phyloP scores from a whole-genome alignment of 2,797 vertebrate genomes.

The Megalops cyprinoides region DNA sequence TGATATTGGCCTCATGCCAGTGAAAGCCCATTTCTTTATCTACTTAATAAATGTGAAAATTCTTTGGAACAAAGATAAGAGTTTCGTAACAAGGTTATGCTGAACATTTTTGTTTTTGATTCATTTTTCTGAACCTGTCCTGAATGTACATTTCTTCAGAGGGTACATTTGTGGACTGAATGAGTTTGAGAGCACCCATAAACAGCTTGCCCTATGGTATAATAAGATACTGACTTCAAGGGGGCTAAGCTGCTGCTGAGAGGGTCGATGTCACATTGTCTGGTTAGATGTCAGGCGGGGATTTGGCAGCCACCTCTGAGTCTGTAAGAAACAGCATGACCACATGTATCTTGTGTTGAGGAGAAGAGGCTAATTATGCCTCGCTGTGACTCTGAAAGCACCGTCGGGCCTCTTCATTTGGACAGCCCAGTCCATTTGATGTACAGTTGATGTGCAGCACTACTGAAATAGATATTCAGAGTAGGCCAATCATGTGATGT shows the following conservation, averaged over 20 bases:
- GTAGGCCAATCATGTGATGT: conserved; percentile 17
- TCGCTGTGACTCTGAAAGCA: background rate
- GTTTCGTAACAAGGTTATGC: too few relatives aligned
- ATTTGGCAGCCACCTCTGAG: conserved; percentile 4
- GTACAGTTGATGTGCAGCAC: background rate
- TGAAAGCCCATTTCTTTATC: too few relatives aligned
- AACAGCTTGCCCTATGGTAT: background rate
- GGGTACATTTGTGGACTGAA: too few relatives aligned
- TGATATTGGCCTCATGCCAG: too few relatives aligned
- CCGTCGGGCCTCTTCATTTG: background rate
- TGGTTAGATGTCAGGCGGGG: background rate
- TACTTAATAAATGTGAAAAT: too few relatives aligned
- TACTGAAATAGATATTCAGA: conserved; percentile 17
- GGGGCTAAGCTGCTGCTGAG: background rate
- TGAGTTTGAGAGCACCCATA: too few relatives aligned
- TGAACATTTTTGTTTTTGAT: too few relatives aligned
- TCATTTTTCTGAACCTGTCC: too few relatives aligned
- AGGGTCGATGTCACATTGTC: background rate
- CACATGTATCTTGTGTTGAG: background rate
- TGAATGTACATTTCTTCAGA: too few relatives aligned
- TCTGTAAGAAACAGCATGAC: background rate
- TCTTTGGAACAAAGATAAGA: too few relatives aligned
- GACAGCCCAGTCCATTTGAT: background rate
- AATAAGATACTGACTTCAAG: too few relatives aligned
- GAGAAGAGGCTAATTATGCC: background rate